Conservation (phyloP, 2,797 vertebrate species). For the Euthynnus affinis region DNA sequence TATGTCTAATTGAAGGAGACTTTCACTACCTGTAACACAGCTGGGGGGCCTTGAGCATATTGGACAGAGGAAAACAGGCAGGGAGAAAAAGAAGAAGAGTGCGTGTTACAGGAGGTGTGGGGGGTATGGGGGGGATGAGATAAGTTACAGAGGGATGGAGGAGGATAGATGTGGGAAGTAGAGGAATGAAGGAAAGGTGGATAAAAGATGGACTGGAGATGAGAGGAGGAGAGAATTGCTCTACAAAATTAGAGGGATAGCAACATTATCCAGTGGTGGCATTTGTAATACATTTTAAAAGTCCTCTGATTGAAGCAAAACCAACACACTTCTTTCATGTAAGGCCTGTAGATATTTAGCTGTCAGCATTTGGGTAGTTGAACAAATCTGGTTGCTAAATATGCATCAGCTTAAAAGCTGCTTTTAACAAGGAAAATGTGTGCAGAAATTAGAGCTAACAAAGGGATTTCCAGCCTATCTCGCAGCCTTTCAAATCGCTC, state of each 20-base stretch:
- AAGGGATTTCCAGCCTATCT: conserved; percentile 46
- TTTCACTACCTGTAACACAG: conserved; percentile 97
- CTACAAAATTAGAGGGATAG: conserved; percentile 65
- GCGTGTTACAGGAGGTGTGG: conserved; percentile 54
- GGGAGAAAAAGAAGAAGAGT: conserved; percentile 56
- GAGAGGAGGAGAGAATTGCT: conserved; percentile 5
- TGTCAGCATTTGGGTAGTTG: conserved; percentile 46
- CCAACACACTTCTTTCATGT: conserved; percentile 32
- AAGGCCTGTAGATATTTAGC: conserved; percentile 33
- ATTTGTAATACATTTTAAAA: conserved; percentile 89
- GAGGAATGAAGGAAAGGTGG: conserved; percentile 22
- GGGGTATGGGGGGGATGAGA: conserved; percentile 45
- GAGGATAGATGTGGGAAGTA: conserved; percentile 18
- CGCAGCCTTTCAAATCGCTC: conserved; percentile 61
- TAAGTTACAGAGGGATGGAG: conserved; percentile 35
- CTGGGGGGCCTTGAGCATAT: conserved; percentile 89
- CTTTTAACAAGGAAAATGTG: conserved; percentile 62
- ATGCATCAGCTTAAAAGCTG: conserved; percentile 59
- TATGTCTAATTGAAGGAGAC: conserved; percentile 99
- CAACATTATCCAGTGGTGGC: conserved; percentile 79
- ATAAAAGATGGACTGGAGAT: conserved; percentile 13
- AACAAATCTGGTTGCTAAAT: conserved; percentile 56
- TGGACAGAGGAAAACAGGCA: conserved; percentile 76
- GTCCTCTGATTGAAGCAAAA: conserved; percentile 81
- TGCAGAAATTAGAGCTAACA: conserved; percentile 57